Conservation (phyloP, 2,113 vertebrate species). For the Crotophaga sulcirostris region DNA sequence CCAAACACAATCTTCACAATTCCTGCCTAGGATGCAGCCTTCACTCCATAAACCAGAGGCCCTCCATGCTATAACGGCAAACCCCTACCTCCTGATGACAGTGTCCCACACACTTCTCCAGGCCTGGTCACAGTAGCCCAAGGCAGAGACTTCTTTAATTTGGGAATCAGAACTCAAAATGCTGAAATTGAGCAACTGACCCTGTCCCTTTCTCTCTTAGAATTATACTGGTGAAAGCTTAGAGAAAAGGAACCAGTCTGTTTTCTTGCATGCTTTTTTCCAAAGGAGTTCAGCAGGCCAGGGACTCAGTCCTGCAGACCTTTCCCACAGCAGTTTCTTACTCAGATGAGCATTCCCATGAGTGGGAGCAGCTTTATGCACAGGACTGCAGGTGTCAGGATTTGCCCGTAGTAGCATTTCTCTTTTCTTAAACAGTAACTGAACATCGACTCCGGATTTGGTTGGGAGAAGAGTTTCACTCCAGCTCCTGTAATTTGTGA, state of each 20-base stretch:
- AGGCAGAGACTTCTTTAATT: background rate
- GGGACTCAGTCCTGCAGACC: slow-evolving; percentile 7
- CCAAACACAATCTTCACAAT: background rate
- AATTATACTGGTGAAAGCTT: background rate
- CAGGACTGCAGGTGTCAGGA: background rate
- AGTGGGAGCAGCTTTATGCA: slow-evolving; percentile 20
- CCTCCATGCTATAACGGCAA: background rate
- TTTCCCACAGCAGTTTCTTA: background rate
- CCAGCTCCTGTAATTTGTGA: background rate
- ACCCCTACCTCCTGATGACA: background rate
- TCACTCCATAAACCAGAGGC: background rate
- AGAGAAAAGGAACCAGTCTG: background rate
- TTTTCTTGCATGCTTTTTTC: background rate
- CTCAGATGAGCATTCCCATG: slow-evolving; percentile 21
- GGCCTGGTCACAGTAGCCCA: slow-evolving; percentile 3
- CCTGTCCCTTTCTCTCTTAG: background rate
- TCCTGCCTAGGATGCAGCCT: slow-evolving; percentile 45
- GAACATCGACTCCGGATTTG: background rate
- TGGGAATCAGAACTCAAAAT: background rate
- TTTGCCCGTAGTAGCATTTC: background rate
- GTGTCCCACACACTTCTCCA: background rate
- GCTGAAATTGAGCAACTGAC: slow-evolving; percentile 5
- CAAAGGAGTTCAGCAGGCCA: background rate
- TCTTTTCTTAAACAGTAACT: background rate
- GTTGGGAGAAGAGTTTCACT: background rate